These are phyloP conservation scores for Channa maculata DNA, from an alignment of 2,113 vertebrate species.

Conservation along the genomic window DNA sequence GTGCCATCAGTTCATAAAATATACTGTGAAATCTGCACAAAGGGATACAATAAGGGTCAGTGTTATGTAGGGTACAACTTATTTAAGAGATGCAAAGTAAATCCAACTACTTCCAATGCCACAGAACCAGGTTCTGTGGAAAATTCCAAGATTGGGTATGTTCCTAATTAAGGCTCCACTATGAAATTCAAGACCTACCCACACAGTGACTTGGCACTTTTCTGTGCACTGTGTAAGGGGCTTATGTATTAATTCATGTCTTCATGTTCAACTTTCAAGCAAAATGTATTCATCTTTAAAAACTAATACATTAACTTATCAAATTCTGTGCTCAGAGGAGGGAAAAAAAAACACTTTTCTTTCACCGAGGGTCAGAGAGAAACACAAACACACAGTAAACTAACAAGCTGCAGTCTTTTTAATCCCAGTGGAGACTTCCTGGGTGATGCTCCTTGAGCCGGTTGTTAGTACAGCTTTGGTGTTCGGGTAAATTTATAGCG, in stretches of 20 bases:
- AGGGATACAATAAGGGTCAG: not conserved
- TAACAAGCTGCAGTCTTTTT: slow-evolving; percentile 40
- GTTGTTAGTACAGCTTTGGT: slow-evolving; percentile 60
- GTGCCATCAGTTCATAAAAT: no score
- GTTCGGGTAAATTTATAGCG: slow-evolving; percentile 11
- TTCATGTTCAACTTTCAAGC: not conserved
- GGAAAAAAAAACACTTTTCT: slow-evolving; percentile 6
- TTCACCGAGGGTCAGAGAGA: slow-evolving; percentile 13
- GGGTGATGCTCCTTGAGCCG: slow-evolving; percentile 22
- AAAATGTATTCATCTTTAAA: not conserved
- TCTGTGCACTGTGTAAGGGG: not conserved
- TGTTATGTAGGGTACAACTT: slow-evolving; percentile 10
- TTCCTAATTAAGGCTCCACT: slow-evolving; percentile 62
- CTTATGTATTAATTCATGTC: not conserved
- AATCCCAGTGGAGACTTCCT: slow-evolving; percentile 47
- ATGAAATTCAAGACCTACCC: slow-evolving; percentile 35
- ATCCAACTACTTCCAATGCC: slow-evolving; percentile 22
- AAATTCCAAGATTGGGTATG: slow-evolving; percentile 63
- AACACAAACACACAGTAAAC: slow-evolving; percentile 53
- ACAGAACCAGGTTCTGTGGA: slow-evolving; percentile 19
- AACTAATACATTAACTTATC: not conserved
- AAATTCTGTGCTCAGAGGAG: not conserved
- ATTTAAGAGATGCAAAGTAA: slow-evolving; percentile 20
- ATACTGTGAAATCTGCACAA: not conserved
- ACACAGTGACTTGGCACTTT: slow-evolving; percentile 66